Percentiles rank a stretch among this genome's conserved stretches.
Conservation (phyloP, 1,140 invertebrate species). For the Tribolium castaneum region DNA sequence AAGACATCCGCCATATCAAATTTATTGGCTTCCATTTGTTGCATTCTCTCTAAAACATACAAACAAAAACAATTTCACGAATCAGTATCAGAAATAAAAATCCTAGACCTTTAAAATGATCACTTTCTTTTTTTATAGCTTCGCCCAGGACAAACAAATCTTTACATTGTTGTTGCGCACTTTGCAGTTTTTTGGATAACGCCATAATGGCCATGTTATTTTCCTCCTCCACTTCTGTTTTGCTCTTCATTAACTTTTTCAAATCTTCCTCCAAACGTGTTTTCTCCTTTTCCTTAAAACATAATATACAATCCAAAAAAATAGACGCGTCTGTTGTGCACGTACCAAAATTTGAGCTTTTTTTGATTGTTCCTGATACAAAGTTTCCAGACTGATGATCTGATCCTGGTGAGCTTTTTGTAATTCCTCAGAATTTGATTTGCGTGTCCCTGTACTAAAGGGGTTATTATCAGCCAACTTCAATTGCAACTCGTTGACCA, state of each 20-base stretch:
- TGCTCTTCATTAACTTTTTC: constrained; percentile 45
- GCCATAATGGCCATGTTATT: constrained; percentile 42
- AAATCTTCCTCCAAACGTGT: constrained; percentile 51
- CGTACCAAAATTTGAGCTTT: constrained; percentile 50
- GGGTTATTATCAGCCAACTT: constrained; percentile 53
- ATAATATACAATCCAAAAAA: not conserved
- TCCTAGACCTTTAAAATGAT: constrained; percentile 52
- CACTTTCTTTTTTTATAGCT: constrained; percentile 55
- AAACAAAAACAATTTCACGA: not conserved
- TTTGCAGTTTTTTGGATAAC: constrained; percentile 50
- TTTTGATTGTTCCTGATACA: constrained; percentile 50
- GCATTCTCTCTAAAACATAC: constrained; percentile 25
- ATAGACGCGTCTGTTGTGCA: too few relatives aligned
- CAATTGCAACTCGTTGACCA: constrained; percentile 51
- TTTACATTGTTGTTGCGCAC: constrained; percentile 55
- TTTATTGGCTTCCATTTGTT: constrained; percentile 29
- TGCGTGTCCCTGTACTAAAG: constrained; percentile 49
- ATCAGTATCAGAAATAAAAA: not conserved
- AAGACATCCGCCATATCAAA: constrained; percentile 6
- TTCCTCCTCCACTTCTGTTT: constrained; percentile 46
- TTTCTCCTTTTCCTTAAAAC: constrained; percentile 54
- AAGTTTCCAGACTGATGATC: constrained; percentile 52
- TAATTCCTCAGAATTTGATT: constrained; percentile 53
- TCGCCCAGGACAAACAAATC: constrained; percentile 54
- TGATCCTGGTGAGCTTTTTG: constrained; percentile 51